Evolutionary conservation across 2,113 vertebrate species (phyloP).

Genomic region (Pogonocichla stellata): DNA sequence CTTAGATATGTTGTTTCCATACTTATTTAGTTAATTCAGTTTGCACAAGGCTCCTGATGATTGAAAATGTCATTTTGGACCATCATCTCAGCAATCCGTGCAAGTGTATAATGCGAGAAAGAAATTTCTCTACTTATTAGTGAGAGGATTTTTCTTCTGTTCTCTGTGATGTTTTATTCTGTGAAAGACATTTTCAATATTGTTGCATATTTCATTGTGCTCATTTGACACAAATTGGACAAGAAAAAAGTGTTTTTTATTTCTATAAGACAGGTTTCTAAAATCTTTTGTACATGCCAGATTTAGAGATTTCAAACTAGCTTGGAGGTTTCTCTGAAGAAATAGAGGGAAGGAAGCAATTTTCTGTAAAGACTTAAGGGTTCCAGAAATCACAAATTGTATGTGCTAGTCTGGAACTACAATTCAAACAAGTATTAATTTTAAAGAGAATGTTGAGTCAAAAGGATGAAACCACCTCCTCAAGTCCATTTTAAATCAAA

Average conservation of each 20-base stretch:
- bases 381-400: neutral
- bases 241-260: neutral
- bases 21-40: neutral
- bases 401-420: neutral
- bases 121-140: neutral
- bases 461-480: neutral
- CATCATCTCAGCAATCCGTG: neutral
- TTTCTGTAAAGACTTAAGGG: neutral
- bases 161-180: neutral
- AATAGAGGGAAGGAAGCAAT: neutral
- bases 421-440: neutral
- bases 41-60: neutral
- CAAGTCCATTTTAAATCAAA: neutral
- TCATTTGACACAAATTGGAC: neutral
- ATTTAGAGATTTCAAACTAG: neutral
- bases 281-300: neutral
- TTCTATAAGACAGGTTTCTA: neutral
- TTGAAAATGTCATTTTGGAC: neutral
- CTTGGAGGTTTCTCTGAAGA: neutral
- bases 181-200: neutral
- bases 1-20: neutral
- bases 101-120: neutral
- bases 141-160: neutral
- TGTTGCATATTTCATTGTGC: neutral
- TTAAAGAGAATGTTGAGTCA: neutral